Evolutionary conservation across 2,888 invertebrate species (phyloP).

Genomic region (Epicampocera succincta): DNA sequence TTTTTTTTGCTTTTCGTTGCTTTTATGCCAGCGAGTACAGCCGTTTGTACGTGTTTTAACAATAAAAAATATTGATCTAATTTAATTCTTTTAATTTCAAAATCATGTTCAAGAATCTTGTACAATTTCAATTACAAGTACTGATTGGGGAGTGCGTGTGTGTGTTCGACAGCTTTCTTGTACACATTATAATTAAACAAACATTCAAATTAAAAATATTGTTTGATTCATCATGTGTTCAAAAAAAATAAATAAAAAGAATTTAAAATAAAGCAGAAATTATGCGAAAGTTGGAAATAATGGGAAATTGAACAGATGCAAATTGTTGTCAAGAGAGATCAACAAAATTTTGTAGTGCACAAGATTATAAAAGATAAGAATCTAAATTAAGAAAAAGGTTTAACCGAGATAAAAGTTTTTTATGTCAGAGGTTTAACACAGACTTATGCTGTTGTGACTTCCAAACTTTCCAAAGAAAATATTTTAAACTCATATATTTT

Average conservation of each 20-base stretch:
- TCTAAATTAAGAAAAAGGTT: too few relatives aligned
- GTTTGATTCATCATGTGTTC: slow-evolving; percentile 25
- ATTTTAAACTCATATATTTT: too few relatives aligned
- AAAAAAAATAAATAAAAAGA: slow-evolving; percentile 2
- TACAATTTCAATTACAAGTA: slow-evolving; percentile 23
- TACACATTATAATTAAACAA: not conserved
- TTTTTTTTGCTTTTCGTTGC: slow-evolving; percentile 5
- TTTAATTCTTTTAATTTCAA: slow-evolving; percentile 50
- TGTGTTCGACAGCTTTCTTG: not conserved
- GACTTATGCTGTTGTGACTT: too few relatives aligned
- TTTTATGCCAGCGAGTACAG: not conserved
- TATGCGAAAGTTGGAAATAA: not conserved
- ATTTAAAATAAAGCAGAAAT: not conserved
- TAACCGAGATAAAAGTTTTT: too few relatives aligned
- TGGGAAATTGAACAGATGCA: slow-evolving; percentile 1
- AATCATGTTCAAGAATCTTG: slow-evolving; percentile 59
- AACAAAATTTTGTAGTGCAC: too few relatives aligned
- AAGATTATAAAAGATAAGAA: too few relatives aligned
- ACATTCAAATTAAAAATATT: slow-evolving; percentile 36
- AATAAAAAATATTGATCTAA: slow-evolving; percentile 39
- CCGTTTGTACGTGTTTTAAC: not conserved
- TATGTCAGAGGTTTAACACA: too few relatives aligned
- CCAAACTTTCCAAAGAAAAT: too few relatives aligned
- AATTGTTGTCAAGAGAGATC: not conserved
- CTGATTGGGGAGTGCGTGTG: not conserved